These are phyloP conservation scores for Noctua janthina DNA, from an alignment of 2,888 invertebrate species.

Conservation along the genomic window DNA sequence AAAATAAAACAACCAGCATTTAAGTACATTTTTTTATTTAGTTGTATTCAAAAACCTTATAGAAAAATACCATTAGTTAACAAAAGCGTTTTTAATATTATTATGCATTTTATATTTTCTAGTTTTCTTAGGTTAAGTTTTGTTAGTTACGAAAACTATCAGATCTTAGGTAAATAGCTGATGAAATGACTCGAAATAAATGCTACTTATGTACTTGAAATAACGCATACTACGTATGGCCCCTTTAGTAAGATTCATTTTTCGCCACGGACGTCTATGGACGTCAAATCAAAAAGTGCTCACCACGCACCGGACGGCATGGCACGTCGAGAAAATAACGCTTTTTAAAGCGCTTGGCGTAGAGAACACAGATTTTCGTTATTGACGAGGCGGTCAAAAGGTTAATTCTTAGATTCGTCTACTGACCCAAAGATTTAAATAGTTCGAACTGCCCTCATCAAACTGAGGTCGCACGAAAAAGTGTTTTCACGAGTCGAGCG, in stretches of 20 bases:
- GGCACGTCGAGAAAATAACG: no score
- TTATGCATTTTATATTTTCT: constrained; percentile 14
- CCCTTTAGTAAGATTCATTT: background rate
- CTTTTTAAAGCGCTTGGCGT: no score
- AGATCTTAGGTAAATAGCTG: background rate
- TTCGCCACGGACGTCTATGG: no score
- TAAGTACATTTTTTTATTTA: constrained; percentile 61
- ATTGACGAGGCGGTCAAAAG: no score
- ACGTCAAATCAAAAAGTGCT: no score
- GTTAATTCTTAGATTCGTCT: background rate
- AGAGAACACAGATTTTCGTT: no score
- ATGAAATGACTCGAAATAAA: constrained; percentile 23
- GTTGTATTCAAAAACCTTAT: constrained; percentile 36
- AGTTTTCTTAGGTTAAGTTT: no score
- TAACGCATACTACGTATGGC: background rate
- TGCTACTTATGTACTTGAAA: constrained; percentile 22
- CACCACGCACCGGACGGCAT: no score
- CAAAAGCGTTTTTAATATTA: constrained; percentile 23
- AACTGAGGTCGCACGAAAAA: background rate
- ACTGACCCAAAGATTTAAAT: background rate
- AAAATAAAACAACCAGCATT: constrained; percentile 15
- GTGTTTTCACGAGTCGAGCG: no score
- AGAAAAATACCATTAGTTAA: constrained; percentile 40
- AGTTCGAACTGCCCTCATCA: background rate
- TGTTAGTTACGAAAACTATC: background rate